A percentile compares a stretch with the other conserved stretches of the same genome.
phyloP scores from a whole-genome alignment of 2,113 vertebrate genomes.

The Nerophis ophidion region DNA sequence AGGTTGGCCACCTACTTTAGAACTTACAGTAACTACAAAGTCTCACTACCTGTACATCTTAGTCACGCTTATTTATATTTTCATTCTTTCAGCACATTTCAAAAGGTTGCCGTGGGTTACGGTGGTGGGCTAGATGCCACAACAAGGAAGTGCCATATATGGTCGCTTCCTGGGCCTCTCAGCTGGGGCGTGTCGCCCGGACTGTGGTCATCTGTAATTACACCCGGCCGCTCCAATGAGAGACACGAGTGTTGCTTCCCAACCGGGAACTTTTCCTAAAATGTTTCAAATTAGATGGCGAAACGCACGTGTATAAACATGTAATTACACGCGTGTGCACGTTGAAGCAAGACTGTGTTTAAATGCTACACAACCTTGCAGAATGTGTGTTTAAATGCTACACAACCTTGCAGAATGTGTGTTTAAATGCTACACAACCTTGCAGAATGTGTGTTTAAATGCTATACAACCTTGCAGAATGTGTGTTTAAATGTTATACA shows the following conservation, averaged over 20 bases:
- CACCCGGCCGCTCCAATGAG: constrained; percentile 22
- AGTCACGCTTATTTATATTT: neutral
- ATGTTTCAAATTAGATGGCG: constrained; percentile 43
- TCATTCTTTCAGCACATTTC: neutral
- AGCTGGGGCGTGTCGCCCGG: constrained; percentile 34
- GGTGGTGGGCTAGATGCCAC: neutral
- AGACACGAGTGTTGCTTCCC: constrained; percentile 27
- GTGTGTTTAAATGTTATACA: no score
- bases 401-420: no score
- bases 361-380: neutral
- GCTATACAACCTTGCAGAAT: neutral
- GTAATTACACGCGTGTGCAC: constrained; percentile 37
- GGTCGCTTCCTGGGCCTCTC: constrained; percentile 54
- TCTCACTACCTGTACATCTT: neutral
- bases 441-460: constrained; percentile 9
- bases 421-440: constrained; percentile 12
- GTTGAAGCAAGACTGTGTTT: constrained; percentile 16
- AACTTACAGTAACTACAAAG: neutral
- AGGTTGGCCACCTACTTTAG: neutral
- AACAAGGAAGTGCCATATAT: constrained; percentile 45
- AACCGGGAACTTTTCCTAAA: constrained; percentile 16
- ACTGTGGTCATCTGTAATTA: constrained; percentile 59
- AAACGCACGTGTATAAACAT: constrained; percentile 28
- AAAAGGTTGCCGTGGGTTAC: neutral
- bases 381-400: neutral